Evolutionary conservation across 92 coral and sea anemone genomes (phyloP), one percentile per base, ranked within the genome.

Genomic region (Siderastrea radians): DNA sequence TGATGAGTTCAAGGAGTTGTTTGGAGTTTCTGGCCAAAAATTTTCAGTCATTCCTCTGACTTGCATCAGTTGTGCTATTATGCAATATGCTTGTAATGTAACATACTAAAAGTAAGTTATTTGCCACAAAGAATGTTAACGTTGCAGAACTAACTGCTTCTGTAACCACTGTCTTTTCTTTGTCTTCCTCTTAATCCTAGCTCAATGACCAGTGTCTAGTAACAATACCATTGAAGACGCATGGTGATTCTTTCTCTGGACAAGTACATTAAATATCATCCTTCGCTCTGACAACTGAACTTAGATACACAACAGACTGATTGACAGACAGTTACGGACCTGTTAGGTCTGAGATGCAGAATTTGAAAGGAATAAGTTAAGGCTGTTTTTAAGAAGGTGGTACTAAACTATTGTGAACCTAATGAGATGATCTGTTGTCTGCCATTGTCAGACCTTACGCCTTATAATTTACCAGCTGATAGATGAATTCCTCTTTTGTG

Each of bases 161-260:
- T 84, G 3, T 84, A 74, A 73, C 81, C 81, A 38, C 81, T 75
- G 43, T 50, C 80, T 49, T 81, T 57, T 59, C 44, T 57, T 64
- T 84, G 49, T 74, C 87, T 84, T 84, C 80, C 87, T 84, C 87
- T 84, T 84, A 73, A 74, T 84, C 69, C 72, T 62, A 84, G 87
- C 73, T 45, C 80, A 49, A 17, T 61, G 63, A 52, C 71, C 87
- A 38, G 69, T 73, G 80, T 49, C 45, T 84, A 74, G 80, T 74
- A 84, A 64, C 80, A 68, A 82, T 69, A 47, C 52, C 68, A 46
- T 17, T 69, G 86, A 70, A 69, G 87, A 61, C 62, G 79, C 73
- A 38, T 68, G 73, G 73, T 19, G 80, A 84, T 14, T 84, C 73
- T 26, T 64, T 73, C 46, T 81, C 61, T 73, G 87, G 87, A 84